Evolutionary conservation across 64 coral and sea anemone genomes (phyloP), one percentile per base, ranked within the genome.

Genomic region (Stichodactyla mertensii): DNA sequence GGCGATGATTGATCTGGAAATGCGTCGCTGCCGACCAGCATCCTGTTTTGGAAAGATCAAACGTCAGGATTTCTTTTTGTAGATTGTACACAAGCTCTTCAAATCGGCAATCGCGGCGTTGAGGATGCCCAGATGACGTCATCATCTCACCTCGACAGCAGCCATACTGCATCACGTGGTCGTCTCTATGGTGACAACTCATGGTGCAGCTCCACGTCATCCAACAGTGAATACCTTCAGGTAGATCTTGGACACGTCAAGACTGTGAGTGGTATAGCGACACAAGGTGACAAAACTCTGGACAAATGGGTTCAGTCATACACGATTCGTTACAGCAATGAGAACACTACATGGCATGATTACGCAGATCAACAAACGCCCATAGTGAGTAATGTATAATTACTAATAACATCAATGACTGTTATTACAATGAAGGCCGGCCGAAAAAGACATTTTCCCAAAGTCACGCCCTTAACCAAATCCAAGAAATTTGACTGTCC

Each of bases 261-360:
- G 26, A 67, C 84, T 2, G 70, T 90, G 16, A 85, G 54, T 27
- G 88, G 88, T 52, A 85, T 90, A 61, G 82, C 88, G 9, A 90
- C 82, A 5, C 88, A 90, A 20, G 88, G 88, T 71, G 84, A 78
- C 16, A 61, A 61, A 28, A 51, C 55, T n/a, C 16, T 78, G 51
- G 82, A 78, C 13, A 78, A 70, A 53, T 90, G 82, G 69, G 77
- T 74, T 2, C 58, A 80, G 16, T 84, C 52, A 20, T 90, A 23
- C n/a, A 85, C 28, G 18, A 12, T 90, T 15, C 70, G 71, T 14
- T 78, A 85, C 27, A 78, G 88, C 54, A 77, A 56, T 12, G 84
- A 55, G 2, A 67, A 69, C 19, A 90, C 77, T 61, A 60, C 24
- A n/a, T 90, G 82, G 82, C 15, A 15, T 16, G 28, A 85, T 19